These are phyloP conservation scores for Scyliorhinus canicula DNA, from an alignment of 2,797 vertebrate genomes.

Conservation along the genomic window DNA sequence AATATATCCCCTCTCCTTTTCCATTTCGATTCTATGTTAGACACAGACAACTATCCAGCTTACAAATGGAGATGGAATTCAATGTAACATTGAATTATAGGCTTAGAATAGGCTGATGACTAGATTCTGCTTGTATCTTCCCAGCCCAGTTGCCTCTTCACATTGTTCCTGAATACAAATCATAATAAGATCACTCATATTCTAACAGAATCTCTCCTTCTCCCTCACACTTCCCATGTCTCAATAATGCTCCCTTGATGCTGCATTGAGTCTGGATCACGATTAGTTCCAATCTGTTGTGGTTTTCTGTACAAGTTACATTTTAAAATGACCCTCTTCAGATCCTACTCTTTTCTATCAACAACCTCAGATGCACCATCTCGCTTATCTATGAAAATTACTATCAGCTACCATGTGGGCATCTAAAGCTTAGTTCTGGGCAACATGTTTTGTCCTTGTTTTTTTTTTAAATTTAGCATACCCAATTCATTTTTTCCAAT, in stretches of 20 bases:
- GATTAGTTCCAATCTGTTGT: neutral
- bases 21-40: neutral
- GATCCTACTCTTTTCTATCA: neutral
- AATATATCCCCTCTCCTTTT: neutral
- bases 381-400: neutral
- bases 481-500: no score
- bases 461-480: no score
- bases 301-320: neutral
- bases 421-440: neutral
- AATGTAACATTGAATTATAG: neutral
- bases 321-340: neutral
- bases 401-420: neutral
- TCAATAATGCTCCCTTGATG: neutral
- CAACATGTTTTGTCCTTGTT: neutral
- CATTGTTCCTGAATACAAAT: neutral
- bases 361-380: neutral
- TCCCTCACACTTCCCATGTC: rapidly evolving
- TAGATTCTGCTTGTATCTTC: neutral
- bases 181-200: neutral
- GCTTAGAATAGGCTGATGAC: neutral
- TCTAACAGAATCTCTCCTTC: neutral
- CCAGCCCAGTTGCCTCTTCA: neutral
- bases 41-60: neutral
- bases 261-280: neutral
- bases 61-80: neutral